These are phyloP conservation scores for Scaptomyza parva DNA, from an alignment of 2,888 invertebrate genomes.

Conservation along the genomic window DNA sequence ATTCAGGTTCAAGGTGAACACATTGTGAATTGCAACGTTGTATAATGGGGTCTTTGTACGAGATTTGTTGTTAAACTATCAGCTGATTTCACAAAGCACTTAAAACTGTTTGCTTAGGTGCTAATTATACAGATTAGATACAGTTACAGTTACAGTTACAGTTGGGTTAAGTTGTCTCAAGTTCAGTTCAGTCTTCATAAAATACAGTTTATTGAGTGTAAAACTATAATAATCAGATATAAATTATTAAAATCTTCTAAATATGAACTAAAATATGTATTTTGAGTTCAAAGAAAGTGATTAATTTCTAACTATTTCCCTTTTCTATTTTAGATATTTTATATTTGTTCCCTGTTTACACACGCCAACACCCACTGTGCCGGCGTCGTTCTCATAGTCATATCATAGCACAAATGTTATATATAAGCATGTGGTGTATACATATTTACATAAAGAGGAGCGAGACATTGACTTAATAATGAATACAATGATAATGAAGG, in stretches of 20 bases:
- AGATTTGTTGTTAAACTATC: not conserved
- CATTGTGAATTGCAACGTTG: constrained; percentile 15
- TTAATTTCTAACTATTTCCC: no score
- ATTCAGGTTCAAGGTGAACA: constrained; percentile 74
- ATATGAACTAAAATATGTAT: no score
- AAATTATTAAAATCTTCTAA: no score
- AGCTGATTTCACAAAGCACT: not conserved
- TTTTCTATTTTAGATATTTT: no score
- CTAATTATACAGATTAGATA: not conserved
- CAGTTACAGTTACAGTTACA: no score
- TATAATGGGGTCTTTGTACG: constrained; percentile 22
- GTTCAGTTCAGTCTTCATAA: no score
- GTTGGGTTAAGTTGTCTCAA: no score
- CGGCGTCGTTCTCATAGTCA: constrained; percentile 1
- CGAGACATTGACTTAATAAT: constrained; percentile 48
- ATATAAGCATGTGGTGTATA: not conserved
- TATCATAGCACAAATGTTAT: constrained; percentile 1
- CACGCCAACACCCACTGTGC: constrained; percentile 21
- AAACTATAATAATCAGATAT: no score
- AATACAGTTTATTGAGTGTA: no score
- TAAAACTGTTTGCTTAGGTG: not conserved
- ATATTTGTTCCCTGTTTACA: no score
- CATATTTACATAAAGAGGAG: constrained; percentile 1
- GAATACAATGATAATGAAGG: constrained; percentile 23
- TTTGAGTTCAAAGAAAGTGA: no score